Base-by-base conservation (phyloP, 2,888 invertebrate species). In the Theretra japonica region DNA sequence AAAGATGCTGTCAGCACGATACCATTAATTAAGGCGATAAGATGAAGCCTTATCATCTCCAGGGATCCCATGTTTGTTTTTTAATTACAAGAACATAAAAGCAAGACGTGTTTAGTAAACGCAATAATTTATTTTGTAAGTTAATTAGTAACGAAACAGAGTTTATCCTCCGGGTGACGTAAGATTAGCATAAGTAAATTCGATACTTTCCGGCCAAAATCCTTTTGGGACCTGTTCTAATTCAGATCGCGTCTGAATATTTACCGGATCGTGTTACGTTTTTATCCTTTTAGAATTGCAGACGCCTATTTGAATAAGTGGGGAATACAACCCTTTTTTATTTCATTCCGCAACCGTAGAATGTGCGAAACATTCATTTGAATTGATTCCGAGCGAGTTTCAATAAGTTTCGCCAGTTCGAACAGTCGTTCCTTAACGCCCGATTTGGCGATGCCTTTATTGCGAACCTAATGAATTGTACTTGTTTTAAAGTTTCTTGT, bases 121-220 rank as follows among this genome's bases (percentile, higher is more conserved):
- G 80, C 79, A 82, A 83, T 75, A 81, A 73, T 80, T 79, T 81
- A 81, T 82, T 81, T 86, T 83, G 82, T 84, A 86, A 87, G 82
- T 87, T 85, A 85, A 86, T 88, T 87, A 88, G 82, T 82, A 79
- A 74, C 77, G 80, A 84, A 89, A 87, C 83, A 84, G 86, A 83
- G 80, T 87, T 85, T 80, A 83, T 90, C 91, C 90, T 88, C 73
- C 70, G 90, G 88, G 91, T 90, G 87, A 88, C 86, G 86, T 90
- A 80, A 85, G 84, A 92, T 92, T 92, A 90, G 86, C 91, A 91
- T 92, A 91, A 91, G 86, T 85, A 91, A 91, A 91, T 91, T 90
- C 86, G 86, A 90, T 88, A 88, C 86, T 86, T 86, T 83, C 80
- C 76, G 76, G 73, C 79, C 77, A 73, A 83, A 85, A 86, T 82